Percentiles rank a stretch among this genome's conserved stretches.
Conservation (phyloP, 2,797 vertebrate genomes). For the Malurus leucopterus region DNA sequence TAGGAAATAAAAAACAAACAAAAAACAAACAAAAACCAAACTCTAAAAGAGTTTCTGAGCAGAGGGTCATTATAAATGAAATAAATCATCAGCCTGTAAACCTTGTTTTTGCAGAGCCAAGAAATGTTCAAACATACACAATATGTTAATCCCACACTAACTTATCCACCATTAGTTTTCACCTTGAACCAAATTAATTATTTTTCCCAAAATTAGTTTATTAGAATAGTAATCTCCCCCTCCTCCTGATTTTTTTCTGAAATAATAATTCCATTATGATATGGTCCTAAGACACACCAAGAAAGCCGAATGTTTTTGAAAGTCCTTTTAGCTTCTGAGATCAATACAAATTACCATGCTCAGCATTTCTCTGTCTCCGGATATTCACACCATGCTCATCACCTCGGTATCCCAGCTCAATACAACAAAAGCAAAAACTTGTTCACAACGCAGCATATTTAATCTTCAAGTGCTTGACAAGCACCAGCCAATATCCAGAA, state of each 20-base stretch:
- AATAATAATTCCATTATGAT: not conserved
- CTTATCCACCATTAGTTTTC: not conserved
- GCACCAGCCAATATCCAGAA: not conserved
- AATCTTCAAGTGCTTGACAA: conserved; percentile 35
- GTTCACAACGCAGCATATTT: not conserved
- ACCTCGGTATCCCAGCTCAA: not conserved
- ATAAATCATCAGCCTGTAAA: conserved; percentile 19
- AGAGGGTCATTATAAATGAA: conserved; percentile 1
- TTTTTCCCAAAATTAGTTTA: not conserved
- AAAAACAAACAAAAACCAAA: not conserved
- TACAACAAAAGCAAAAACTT: conserved; percentile 6
- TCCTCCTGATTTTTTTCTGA: not conserved
- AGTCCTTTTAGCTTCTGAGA: not conserved
- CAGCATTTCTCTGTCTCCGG: conserved; percentile 1
- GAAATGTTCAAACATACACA: not conserved
- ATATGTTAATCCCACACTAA: not conserved
- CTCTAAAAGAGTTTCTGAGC: not conserved
- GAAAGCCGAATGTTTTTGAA: not conserved
- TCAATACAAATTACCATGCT: conserved; percentile 32
- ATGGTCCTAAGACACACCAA: not conserved
- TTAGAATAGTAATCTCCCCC: not conserved
- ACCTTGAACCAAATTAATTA: not conserved
- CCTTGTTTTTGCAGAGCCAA: not conserved
- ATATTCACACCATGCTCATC: conserved; percentile 15
- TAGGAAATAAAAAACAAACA: too few relatives aligned